Evolutionary conservation across 2,888 invertebrate species (phyloP).

Genomic region (Euspilapteryx auroguttella): DNA sequence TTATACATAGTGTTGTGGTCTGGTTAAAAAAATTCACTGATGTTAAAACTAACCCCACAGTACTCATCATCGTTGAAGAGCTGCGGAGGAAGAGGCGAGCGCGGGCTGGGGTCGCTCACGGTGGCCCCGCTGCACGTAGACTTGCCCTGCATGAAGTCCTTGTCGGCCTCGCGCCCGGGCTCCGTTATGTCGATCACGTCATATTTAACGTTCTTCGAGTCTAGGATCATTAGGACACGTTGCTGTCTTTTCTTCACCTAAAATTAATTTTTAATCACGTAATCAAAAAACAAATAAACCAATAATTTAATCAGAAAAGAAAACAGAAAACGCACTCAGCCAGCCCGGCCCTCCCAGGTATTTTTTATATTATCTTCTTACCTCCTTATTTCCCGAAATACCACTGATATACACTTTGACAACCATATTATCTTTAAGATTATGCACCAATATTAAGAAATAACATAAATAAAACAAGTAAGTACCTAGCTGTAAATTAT

Average conservation of each 20-base stretch:
- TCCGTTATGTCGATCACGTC: conserved; percentile 93
- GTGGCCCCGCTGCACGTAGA: conserved; percentile 75
- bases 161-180: conserved; percentile 84
- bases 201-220: conserved; percentile 88
- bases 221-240: conserved; percentile 89
- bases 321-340: conserved; percentile 32
- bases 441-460: conserved; percentile 20
- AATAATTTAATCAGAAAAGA: conserved; percentile 26
- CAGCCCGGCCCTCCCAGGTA: conserved; percentile 22
- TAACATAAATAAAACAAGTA: conserved; percentile 26
- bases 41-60: conserved; percentile 85
- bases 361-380: conserved; percentile 58
- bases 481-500: too few relatives aligned
- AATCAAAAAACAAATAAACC: conserved; percentile 19
- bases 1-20: too few relatives aligned
- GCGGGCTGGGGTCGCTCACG: conserved; percentile 71
- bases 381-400: conserved; percentile 94
- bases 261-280: conserved; percentile 29
- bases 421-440: conserved; percentile 66
- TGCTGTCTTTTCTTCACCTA: conserved; percentile 97
- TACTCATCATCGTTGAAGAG: conserved; percentile 91
- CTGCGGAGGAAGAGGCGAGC: conserved; percentile 89
- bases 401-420: conserved; percentile 91
- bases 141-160: conserved; percentile 91
- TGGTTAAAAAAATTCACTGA: too few relatives aligned